These are phyloP conservation scores for Epirrita christyi DNA, from an alignment of 2,888 invertebrate species.

Conservation along the genomic window DNA sequence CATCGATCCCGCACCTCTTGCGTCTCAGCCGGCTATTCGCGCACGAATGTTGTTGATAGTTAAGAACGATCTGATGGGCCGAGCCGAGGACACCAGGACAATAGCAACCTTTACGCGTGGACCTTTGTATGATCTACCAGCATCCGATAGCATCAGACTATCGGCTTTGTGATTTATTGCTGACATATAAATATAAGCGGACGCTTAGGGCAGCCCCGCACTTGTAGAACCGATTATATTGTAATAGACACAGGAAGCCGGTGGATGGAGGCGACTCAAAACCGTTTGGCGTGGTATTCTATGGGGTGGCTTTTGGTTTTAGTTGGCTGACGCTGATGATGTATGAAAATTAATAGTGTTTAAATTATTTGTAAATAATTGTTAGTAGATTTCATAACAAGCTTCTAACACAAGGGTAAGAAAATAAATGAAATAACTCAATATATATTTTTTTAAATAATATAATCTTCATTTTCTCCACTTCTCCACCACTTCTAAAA, in stretches of 20 bases:
- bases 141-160: conserved; percentile 49
- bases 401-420: too few relatives aligned
- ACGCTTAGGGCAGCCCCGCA: background rate
- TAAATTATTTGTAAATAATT: too few relatives aligned
- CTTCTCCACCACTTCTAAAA: conserved; percentile 10
- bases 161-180: conserved; percentile 50
- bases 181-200: conserved; percentile 34
- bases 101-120: conserved; percentile 43
- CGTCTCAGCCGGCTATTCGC: too few relatives aligned
- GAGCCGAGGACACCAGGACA: conserved; percentile 45
- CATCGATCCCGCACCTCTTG: too few relatives aligned
- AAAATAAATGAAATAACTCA: background rate
- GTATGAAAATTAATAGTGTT: too few relatives aligned
- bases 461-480: background rate
- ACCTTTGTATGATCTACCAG: conserved; percentile 50
- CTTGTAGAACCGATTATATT: too few relatives aligned
- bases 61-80: conserved; percentile 35
- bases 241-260: too few relatives aligned
- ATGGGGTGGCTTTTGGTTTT: too few relatives aligned
- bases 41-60: background rate
- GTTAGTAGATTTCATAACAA: too few relatives aligned
- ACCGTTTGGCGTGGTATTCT: too few relatives aligned
- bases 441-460: background rate
- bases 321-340: too few relatives aligned
- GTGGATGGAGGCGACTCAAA: too few relatives aligned